These are phyloP conservation scores for Alexandromys fortis DNA, from an alignment of 2,113 vertebrate species.

Conservation along the genomic window DNA sequence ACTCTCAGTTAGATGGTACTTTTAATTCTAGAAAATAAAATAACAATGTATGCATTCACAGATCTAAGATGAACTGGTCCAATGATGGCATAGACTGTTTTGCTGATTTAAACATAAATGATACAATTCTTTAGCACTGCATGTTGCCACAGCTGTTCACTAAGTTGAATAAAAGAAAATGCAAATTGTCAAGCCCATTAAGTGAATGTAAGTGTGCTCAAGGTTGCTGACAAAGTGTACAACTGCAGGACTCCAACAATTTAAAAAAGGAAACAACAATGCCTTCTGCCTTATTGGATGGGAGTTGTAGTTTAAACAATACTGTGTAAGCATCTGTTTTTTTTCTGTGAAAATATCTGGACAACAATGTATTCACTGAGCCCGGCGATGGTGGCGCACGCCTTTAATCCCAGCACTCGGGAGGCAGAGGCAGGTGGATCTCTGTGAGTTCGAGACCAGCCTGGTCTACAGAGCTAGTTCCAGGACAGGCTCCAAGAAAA, in stretches of 20 bases:
- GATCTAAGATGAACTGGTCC: slow-evolving; percentile 1
- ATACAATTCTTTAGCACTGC: slow-evolving; percentile 28
- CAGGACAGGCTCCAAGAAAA: too few species aligned
- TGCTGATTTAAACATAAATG: slow-evolving; percentile 58
- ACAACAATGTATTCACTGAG: not conserved
- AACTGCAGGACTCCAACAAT: slow-evolving; percentile 58
- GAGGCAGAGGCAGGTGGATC: too few species aligned
- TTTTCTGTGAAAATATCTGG: slow-evolving; percentile 43
- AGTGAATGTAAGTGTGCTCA: slow-evolving; percentile 59
- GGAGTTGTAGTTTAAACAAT: slow-evolving; percentile 21
- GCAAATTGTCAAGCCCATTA: slow-evolving; percentile 67
- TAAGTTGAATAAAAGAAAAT: slow-evolving; percentile 75
- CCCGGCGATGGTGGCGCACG: too few species aligned
- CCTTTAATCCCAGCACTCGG: too few species aligned
- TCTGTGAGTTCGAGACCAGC: too few species aligned
- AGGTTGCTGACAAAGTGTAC: slow-evolving; percentile 42
- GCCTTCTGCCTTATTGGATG: not conserved
- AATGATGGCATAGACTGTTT: slow-evolving; percentile 52
- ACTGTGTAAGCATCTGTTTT: not conserved
- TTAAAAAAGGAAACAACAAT: slow-evolving; percentile 54
- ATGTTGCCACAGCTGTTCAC: slow-evolving; percentile 22
- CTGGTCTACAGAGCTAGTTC: too few species aligned
- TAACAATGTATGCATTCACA: not conserved
- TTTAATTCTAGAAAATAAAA: not conserved
- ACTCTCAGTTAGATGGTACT: not conserved